A percentile compares a stretch with the other conserved stretches of the same genome.
phyloP scores from a whole-genome alignment of 2,113 vertebrate species.

The Propithecus coquereli region DNA sequence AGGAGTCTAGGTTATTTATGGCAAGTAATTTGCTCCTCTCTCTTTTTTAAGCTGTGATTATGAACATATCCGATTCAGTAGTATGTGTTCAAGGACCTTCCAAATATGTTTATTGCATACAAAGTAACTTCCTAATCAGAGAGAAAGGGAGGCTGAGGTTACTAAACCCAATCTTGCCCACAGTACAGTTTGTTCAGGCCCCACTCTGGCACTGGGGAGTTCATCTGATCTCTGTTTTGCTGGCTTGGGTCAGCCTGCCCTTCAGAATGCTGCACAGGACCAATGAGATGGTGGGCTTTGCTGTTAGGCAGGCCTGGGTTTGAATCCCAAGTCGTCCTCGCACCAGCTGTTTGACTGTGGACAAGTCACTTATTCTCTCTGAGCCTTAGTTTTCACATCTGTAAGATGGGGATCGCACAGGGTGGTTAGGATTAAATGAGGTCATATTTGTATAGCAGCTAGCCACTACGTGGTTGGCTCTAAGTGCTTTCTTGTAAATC shows the following conservation, averaged over 20 bases:
- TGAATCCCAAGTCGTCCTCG: background rate
- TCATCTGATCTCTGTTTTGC: background rate
- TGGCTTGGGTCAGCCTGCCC: background rate
- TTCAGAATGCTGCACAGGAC: background rate
- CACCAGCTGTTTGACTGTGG: background rate
- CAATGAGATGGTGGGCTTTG: background rate
- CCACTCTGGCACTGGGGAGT: background rate
- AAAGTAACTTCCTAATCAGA: background rate
- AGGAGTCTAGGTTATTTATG: background rate
- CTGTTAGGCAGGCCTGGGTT: background rate
- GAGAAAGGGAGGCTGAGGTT: background rate
- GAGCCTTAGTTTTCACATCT: background rate
- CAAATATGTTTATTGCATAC: background rate
- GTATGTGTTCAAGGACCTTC: background rate
- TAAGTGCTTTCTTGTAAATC: background rate
- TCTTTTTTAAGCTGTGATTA: background rate
- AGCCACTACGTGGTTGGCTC: background rate
- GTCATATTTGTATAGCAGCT: rapidly evolving
- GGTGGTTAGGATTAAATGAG: background rate
- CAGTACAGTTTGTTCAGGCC: background rate
- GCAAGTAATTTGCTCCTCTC: background rate
- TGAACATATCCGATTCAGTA: background rate
- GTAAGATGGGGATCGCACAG: background rate
- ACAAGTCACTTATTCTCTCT: background rate
- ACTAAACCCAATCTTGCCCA: background rate